Base-by-base conservation (phyloP, 2,797 vertebrate genomes). In the Ceryle rudis region DNA sequence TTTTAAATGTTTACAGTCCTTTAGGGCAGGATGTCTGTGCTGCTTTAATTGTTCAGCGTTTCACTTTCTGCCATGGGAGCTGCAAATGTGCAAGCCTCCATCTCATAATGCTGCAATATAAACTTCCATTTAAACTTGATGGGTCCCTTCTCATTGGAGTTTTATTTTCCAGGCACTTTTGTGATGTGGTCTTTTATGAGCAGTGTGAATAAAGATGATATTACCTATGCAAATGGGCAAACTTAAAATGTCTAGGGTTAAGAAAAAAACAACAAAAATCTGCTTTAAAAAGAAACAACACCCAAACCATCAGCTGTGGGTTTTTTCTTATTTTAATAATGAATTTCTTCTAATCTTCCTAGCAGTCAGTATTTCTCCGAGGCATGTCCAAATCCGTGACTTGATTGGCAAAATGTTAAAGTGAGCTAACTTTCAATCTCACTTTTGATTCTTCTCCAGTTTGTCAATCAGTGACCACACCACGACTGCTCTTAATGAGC, bases 51-150 rank as follows among this genome's bases (percentile, higher is more conserved):
- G 93, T 95, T 92, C 70, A 51, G 80, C 93, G 95, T 97, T 97
- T 87, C 65, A 77, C 90, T 96, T 94, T 94, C 93, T 81, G 91
- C 73, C 77, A 81, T 95, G 90, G 96, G 94, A 97, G 71, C 72
- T 85, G 86, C 92, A 90, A 83, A 92, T 81, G 72, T 77, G 70
- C 77, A 60, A 80, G 75, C 51, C 86, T 89, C 35, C 51, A 73
- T 54, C 89, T 96, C 96, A 93, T 91, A 95, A 95, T 46, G 80
- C 89, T 14, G 89, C 84, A 96, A 74, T 92, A 86, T 72, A 91
- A 92, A 81, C 94, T 61, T 95, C 93, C 89, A 96, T 97, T 97
- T 96, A 96, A 97, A 94, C 93, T 95, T 97, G 96, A 98, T 98
- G 94, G 92, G 96, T 96, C 94, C 94, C 86, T 93, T 79, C 81